phyloP scores from a whole-genome alignment of 2,888 invertebrate genomes.

The Antheraea yamamai region DNA sequence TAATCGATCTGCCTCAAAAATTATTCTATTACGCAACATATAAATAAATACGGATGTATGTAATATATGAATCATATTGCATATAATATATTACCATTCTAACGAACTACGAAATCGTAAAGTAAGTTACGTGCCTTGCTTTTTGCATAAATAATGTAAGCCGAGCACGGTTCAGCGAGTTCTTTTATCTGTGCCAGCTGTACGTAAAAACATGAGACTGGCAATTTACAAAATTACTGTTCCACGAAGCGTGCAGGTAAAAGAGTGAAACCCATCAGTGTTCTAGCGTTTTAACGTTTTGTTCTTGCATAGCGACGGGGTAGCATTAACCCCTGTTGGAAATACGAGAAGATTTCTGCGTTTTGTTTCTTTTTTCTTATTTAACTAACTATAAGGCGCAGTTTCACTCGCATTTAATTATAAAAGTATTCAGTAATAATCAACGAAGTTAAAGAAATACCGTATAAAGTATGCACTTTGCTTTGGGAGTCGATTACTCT shows the following conservation, averaged over 20 bases:
- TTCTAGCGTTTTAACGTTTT: slow-evolving; percentile 17
- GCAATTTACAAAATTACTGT: slow-evolving; percentile 47
- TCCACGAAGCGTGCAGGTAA: slow-evolving; percentile 33
- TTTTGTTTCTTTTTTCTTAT: not conserved
- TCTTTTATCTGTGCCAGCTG: slow-evolving; percentile 46
- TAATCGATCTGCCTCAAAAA: not conserved
- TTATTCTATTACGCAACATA: not conserved
- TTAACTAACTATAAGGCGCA: too few species aligned
- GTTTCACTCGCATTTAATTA: too few species aligned
- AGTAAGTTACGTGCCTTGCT: slow-evolving; percentile 1
- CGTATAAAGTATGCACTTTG: too few species aligned
- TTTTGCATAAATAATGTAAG: slow-evolving; percentile 25
- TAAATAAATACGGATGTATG: not conserved
- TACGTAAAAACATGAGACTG: slow-evolving; percentile 41
- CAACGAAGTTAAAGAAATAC: too few species aligned
- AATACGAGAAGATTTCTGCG: not conserved
- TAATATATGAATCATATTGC: not conserved
- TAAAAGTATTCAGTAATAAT: too few species aligned
- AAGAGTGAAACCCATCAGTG: slow-evolving; percentile 37
- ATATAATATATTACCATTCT: slow-evolving; percentile 1
- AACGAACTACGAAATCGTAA: slow-evolving; percentile 7
- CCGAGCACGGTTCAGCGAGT: slow-evolving; percentile 37
- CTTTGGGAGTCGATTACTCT: too few species aligned
- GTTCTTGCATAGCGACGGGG: slow-evolving; percentile 14
- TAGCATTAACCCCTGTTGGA: slow-evolving; percentile 7